A percentile compares a stretch with the other conserved stretches of the same genome.
Conservation (phyloP, 2,113 vertebrate genomes). For the Xenopus borealis region DNA sequence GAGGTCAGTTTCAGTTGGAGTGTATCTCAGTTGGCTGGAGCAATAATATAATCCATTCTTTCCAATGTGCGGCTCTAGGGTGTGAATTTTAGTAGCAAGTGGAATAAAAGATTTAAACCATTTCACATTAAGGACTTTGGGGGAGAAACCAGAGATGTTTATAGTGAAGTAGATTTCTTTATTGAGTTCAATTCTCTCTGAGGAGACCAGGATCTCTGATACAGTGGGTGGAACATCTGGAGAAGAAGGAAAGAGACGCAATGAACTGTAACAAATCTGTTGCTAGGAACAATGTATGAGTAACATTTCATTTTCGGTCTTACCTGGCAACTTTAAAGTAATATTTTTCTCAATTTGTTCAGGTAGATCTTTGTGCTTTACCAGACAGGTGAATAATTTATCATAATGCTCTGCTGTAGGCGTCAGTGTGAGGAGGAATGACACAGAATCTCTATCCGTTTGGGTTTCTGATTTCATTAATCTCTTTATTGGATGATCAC, state of each 20-base stretch:
- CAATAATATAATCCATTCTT: constrained; percentile 1
- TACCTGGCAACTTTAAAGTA: constrained; percentile 30
- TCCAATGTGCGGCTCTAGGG: constrained; percentile 1
- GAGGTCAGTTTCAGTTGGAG: background rate
- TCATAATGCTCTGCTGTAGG: constrained; percentile 11
- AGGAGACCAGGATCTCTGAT: background rate
- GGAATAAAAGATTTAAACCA: background rate
- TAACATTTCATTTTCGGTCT: no score
- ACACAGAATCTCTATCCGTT: background rate
- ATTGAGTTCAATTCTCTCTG: background rate
- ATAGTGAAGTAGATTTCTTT: background rate
- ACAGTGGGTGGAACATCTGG: background rate
- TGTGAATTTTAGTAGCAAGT: background rate
- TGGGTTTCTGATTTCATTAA: background rate
- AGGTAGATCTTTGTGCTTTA: background rate
- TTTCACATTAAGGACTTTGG: background rate
- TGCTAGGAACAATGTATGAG: no score
- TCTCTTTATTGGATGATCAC: background rate
- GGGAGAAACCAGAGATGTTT: background rate
- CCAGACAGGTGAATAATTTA: constrained; percentile 5
- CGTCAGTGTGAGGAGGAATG: background rate
- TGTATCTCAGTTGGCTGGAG: constrained; percentile 9
- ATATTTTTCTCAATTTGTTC: background rate
- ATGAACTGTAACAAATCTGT: no score
- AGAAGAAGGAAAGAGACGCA: background rate